These are phyloP conservation scores for Hepsetus odoe DNA, from an alignment of 2,113 vertebrate genomes.

Conservation along the genomic window DNA sequence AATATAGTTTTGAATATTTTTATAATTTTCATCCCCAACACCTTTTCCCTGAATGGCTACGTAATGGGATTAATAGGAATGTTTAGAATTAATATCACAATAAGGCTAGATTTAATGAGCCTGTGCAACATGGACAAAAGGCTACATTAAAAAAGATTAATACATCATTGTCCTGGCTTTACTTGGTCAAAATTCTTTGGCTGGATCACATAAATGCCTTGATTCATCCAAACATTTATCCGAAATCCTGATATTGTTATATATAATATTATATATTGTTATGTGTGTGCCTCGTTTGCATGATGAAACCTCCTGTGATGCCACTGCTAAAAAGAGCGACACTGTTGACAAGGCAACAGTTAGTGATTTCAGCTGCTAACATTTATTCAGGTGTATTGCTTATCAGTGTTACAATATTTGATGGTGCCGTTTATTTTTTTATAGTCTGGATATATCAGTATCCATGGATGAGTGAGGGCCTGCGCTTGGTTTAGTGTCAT, in stretches of 20 bases:
- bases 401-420: not conserved
- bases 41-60: constrained; percentile 15
- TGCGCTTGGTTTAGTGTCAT: too few relatives aligned
- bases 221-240: too few relatives aligned
- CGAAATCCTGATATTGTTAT: too few relatives aligned
- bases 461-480: too few relatives aligned
- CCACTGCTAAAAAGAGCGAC: too few relatives aligned
- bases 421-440: too few relatives aligned
- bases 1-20: not conserved
- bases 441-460: too few relatives aligned
- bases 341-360: too few relatives aligned
- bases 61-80: constrained; percentile 1
- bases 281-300: too few relatives aligned
- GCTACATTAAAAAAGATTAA: not conserved
- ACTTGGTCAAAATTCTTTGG: not conserved
- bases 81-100: not conserved
- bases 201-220: not conserved
- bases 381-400: constrained; percentile 6
- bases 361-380: constrained; percentile 22
- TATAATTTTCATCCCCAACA: constrained; percentile 5
- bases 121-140: not conserved
- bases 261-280: too few relatives aligned
- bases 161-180: too few relatives aligned
- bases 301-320: too few relatives aligned
- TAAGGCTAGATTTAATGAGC: not conserved